A percentile compares a stretch with the other conserved stretches of the same genome.
phyloP scores from a whole-genome alignment of 2,113 vertebrate genomes.

The Baryphthengus martii region DNA sequence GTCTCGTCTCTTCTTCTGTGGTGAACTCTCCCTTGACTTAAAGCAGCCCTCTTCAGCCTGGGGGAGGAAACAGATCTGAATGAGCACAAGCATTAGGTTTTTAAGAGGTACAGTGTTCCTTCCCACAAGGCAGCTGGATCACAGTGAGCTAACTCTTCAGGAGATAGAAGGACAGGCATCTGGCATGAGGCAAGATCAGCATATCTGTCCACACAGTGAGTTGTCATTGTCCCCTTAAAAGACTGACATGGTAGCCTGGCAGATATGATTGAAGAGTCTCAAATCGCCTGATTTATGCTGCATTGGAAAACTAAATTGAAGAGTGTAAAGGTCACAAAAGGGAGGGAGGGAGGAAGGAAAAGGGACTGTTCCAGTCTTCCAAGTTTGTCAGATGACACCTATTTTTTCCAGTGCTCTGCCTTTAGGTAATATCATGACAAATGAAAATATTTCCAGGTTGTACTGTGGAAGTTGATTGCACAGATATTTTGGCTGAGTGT shows the following conservation, averaged over 20 bases:
- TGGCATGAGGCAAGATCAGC: neutral
- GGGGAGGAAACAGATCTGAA: neutral
- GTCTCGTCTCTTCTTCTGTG: neutral
- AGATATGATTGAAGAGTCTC: neutral
- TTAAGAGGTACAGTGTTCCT: neutral
- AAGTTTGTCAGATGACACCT: neutral
- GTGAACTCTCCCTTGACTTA: neutral
- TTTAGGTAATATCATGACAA: neutral
- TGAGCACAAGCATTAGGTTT: neutral
- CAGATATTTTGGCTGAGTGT: neutral
- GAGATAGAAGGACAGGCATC: neutral
- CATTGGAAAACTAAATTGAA: neutral
- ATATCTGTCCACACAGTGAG: neutral
- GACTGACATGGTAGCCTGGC: neutral
- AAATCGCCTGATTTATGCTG: neutral
- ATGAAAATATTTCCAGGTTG: neutral
- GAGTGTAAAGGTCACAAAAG: neutral
- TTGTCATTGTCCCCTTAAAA: neutral
- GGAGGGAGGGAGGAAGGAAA: neutral
- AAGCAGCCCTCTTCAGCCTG: neutral
- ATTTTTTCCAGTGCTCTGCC: neutral
- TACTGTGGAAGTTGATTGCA: neutral
- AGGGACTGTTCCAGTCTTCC: neutral
- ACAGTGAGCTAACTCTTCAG: fast-evolving
- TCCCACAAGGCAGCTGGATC: neutral